phyloP scores from a whole-genome alignment of 1,140 invertebrate genomes.

The Diprion similis region DNA sequence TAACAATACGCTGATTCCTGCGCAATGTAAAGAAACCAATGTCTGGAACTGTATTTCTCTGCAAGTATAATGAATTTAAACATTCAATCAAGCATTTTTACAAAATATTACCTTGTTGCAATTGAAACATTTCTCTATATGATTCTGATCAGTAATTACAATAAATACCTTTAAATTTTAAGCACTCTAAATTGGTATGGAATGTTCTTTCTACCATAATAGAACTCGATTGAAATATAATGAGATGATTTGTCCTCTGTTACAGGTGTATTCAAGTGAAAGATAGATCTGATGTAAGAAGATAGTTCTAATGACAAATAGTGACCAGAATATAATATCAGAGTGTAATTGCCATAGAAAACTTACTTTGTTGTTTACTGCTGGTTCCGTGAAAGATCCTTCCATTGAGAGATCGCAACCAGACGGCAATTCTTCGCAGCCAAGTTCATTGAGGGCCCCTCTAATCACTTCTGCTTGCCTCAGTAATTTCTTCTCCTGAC shows the following conservation, averaged over 20 bases:
- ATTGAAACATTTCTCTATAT: background rate
- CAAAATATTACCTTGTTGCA: too few species aligned
- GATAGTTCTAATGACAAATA: background rate
- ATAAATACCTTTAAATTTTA: background rate
- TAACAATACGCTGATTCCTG: slow-evolving; percentile 56
- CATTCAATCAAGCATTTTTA: background rate
- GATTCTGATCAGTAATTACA: slow-evolving; percentile 14
- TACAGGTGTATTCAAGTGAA: slow-evolving; percentile 10
- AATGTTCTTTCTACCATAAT: background rate
- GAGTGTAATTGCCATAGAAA: background rate
- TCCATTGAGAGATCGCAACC: slow-evolving; percentile 79
- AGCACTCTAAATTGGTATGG: background rate
- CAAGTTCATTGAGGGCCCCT: slow-evolving; percentile 81
- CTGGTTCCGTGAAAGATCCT: slow-evolving; percentile 56
- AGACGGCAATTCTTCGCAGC: slow-evolving; percentile 85
- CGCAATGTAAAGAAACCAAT: slow-evolving; percentile 55
- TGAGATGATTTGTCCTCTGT: background rate
- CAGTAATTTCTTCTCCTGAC: slow-evolving; percentile 80
- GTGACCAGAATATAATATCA: background rate
- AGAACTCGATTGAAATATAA: slow-evolving; percentile 11
- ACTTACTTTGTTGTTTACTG: slow-evolving; percentile 48
- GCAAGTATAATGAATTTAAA: slow-evolving; percentile 37
- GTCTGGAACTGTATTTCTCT: slow-evolving; percentile 53
- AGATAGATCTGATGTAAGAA: slow-evolving; percentile 4
- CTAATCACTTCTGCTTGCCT: slow-evolving; percentile 83